Base-by-base conservation (phyloP, 2,888 invertebrate species). In the Oligia fasciuncula region DNA sequence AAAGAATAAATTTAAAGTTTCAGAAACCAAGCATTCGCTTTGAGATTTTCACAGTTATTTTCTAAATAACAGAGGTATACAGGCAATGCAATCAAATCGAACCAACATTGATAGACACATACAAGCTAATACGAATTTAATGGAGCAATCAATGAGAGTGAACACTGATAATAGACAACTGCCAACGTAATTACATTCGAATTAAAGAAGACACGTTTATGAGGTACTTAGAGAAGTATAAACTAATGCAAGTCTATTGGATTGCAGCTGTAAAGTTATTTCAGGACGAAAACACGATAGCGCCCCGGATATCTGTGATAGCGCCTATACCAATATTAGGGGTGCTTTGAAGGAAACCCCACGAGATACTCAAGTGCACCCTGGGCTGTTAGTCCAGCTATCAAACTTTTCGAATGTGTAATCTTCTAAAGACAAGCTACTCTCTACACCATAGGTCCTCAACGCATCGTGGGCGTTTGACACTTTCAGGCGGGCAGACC, bases 61-160 rank as follows among this genome's bases (percentile, higher is more conserved):
- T 51, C 19, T 29, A 62, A 79, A 54, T 49, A 51, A 54, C 46
- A 46, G 29, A 13, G 19, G 46, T 6, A n/a, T 4, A 29, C 5
- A 68, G 14, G 43, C 40, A 78, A 68, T 49, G 35, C 78, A 57
- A 84, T 81, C 51, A 70, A 84, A 66, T 14, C 65, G 29, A 57
- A 49, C 40, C 65, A 46, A 29, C 65, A 60, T 43, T 54, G 23
- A 84, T 11, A 4, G 23, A 62, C 60, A 49, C 19, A 60, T 2
- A 65, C 17, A 43, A 71, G 29, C 49, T 81, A 85, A 85, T 81
- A 68, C 51, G 62, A 35, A 57, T 85, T 85, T 81, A 80, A 81
- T 85, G 71, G 71, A 67, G 9, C 14, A 71, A 80, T 81, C 85
- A 49, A 81, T 81, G 71, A 72, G 72, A 81, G 14, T 62, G 80